Base-by-base conservation (phyloP, 1,140 invertebrate species). In the Rhopalosiphum maidis region DNA sequence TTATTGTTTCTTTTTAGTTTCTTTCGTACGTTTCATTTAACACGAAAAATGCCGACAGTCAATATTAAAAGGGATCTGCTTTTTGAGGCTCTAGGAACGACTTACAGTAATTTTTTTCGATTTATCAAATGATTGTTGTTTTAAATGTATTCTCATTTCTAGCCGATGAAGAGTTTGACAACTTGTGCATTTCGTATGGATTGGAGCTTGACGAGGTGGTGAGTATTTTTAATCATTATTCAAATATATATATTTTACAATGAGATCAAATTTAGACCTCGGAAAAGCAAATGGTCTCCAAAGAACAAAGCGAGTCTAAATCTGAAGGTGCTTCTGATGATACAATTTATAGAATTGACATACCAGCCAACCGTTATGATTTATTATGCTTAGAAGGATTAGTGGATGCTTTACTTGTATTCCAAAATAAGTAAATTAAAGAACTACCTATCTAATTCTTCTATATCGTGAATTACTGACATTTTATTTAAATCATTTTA, bases 341-440 rank as follows among this genome's bases (percentile, higher is more conserved):
- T 95, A 96, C 98, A 85, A 97, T 99, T 88, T 99, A 99, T 95
- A 97, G 98, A 95, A 99, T 99, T 95, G 99, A 99, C 95, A 98
- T 99, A 95, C 99, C 99, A 41, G 99, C 99, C 6, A 99, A 99
- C 95, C 96, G 99, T 95, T 99, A 99, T 96, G 99, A 99, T 95
- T 96, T 99, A 88, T 95, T 99, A 2, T 99, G 99, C 95, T 95
- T 99, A 7, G 99, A 99, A 96, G 99, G 99, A 25, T 95, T 99
- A 5, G 96, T 97, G 21, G 96, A 96, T 94, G 98, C 98, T 18
- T 95, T 99, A 43, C 95, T 97, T 51, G 97, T 99, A 83, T 99
- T 99, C 95, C 96, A 97, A 95, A 97, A 97, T 95, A 98, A 98
- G 98, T 98, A 96, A 96, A 96, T 96, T 88, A 89, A 86, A n/a